phyloP scores from a whole-genome alignment of 2,888 invertebrate species.

The Subacronicta megacephala region DNA sequence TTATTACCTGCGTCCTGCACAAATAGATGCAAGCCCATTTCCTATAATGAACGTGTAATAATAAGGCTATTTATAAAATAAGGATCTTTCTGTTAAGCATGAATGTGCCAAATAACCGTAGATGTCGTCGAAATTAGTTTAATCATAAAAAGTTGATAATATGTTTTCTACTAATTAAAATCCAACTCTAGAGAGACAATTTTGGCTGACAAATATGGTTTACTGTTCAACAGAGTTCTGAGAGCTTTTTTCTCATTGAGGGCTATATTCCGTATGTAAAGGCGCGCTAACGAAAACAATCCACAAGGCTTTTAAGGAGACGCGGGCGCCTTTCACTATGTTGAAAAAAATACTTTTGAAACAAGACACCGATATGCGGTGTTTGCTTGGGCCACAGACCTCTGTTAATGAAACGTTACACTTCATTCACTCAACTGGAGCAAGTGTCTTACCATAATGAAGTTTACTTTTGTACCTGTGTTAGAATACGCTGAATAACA shows the following conservation, averaged over 20 bases:
- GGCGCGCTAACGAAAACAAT: conserved; percentile 79
- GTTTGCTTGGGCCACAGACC: conserved; percentile 75
- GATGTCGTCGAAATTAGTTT: no score
- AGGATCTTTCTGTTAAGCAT: neutral
- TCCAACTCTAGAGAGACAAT: conserved; percentile 27
- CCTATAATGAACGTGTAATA: neutral
- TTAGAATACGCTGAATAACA: conserved; percentile 40
- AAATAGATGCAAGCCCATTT: conserved; percentile 7
- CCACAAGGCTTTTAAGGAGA: conserved; percentile 86
- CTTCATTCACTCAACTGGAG: conserved; percentile 81
- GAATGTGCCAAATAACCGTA: no score
- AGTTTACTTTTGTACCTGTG: conserved; percentile 51
- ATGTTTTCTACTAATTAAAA: conserved; percentile 7
- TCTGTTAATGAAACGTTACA: conserved; percentile 83
- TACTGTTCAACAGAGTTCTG: conserved; percentile 36
- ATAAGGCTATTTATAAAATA: no score
- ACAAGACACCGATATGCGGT: conserved; percentile 82
- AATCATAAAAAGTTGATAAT: no score
- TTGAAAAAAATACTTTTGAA: conserved; percentile 78
- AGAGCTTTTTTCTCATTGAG: conserved; percentile 65
- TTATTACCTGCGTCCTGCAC: conserved; percentile 17
- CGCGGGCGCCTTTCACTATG: conserved; percentile 83
- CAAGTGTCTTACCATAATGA: conserved; percentile 66
- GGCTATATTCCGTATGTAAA: conserved; percentile 71
- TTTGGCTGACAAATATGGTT: conserved; percentile 43